Percentiles rank a stretch among this genome's conserved stretches.
These are phyloP conservation scores for Zelleria hepariella DNA, from an alignment of 2,888 invertebrate species.

Conservation along the genomic window DNA sequence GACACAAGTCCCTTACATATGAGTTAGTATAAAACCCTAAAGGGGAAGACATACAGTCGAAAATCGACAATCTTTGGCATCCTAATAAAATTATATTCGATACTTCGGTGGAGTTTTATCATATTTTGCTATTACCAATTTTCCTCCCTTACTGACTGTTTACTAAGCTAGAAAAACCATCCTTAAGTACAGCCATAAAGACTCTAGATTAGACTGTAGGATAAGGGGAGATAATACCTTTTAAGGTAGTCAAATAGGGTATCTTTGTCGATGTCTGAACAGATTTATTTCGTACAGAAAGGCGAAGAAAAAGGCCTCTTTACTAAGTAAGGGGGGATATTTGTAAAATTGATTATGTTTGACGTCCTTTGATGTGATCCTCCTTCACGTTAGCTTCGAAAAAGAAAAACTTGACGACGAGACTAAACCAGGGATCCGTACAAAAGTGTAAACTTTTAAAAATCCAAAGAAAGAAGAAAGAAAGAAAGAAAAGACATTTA, in stretches of 20 bases:
- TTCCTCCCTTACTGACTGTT: neutral
- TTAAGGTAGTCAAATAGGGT: neutral
- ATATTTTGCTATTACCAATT: constrained; percentile 31
- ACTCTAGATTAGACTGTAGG: neutral
- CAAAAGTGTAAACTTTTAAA: too few relatives aligned
- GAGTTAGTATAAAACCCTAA: constrained; percentile 16
- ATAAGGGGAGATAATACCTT: neutral
- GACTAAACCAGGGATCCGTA: too few relatives aligned
- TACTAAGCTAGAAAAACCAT: too few relatives aligned
- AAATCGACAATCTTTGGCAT: constrained; percentile 12
- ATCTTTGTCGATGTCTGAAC: constrained; percentile 34
- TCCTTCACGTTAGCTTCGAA: constrained; percentile 21
- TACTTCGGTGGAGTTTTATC: constrained; percentile 57
- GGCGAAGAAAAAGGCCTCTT: constrained; percentile 44
- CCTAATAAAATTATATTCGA: constrained; percentile 59
- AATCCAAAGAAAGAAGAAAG: too few relatives aligned
- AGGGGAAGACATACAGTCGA: constrained; percentile 1
- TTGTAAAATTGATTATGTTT: constrained; percentile 69
- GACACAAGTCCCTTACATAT: constrained; percentile 17
- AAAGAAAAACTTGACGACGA: neutral
- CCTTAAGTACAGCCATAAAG: neutral
- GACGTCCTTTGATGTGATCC: constrained; percentile 52
- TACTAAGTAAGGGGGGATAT: constrained; percentile 40
- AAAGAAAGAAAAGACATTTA: too few relatives aligned
- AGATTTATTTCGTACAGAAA: constrained; percentile 47